Conservation (phyloP, 2,888 invertebrate species). For the Theretra japonica region DNA sequence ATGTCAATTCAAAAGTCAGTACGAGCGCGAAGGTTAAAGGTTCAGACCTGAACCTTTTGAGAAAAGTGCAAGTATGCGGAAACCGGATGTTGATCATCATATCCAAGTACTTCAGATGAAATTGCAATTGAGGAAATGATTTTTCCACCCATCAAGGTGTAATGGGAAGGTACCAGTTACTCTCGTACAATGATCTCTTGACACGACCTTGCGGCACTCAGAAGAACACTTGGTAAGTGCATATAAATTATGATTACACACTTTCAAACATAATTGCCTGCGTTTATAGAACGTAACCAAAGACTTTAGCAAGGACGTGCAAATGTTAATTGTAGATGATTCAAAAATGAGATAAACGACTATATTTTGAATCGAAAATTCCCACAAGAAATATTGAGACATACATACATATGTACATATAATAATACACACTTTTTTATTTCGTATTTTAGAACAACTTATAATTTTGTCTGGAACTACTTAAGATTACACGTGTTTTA, state of each 20-base stretch:
- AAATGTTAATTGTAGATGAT: not conserved
- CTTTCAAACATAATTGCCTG: conserved; percentile 44
- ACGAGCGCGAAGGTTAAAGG: not conserved
- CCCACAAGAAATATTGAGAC: not conserved
- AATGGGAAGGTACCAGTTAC: not conserved
- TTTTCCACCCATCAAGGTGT: not conserved
- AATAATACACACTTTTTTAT: not conserved
- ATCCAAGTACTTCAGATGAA: conserved; percentile 26
- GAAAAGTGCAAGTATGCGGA: conserved; percentile 36
- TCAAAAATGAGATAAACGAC: not conserved
- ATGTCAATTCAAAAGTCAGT: conserved; percentile 4
- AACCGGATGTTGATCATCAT: conserved; percentile 39
- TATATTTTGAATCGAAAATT: not conserved
- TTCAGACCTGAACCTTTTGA: conserved; percentile 34
- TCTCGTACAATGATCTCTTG: conserved; percentile 23
- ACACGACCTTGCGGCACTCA: conserved; percentile 6
- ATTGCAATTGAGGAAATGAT: conserved; percentile 28
- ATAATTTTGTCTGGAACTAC: not conserved
- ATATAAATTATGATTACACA: conserved; percentile 44
- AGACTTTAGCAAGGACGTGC: conserved; percentile 36
- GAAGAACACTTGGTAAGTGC: conserved; percentile 12
- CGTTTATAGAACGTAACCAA: conserved; percentile 40
- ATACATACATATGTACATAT: too few species aligned
- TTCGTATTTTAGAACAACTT: not conserved
- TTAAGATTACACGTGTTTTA: not conserved